Percentiles rank a stretch among this genome's conserved stretches.
phyloP scores from a whole-genome alignment of 2,113 vertebrate species.

The human (Homo sapiens) region DNA sequence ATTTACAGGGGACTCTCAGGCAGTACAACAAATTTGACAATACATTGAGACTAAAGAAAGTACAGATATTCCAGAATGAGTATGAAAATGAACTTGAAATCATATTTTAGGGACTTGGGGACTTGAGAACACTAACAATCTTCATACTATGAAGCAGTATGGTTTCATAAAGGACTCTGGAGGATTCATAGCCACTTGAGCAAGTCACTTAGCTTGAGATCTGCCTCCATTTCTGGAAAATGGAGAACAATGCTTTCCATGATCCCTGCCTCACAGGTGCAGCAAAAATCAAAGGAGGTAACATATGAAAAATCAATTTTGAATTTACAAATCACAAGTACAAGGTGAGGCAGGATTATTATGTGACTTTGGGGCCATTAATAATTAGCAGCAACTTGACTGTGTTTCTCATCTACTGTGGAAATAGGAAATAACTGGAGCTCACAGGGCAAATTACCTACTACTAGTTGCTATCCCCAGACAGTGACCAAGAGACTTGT shows the following conservation, averaged over 20 bases:
- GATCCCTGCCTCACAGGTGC: neutral
- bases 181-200: neutral
- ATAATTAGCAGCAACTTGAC: neutral
- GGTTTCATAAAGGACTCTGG: neutral
- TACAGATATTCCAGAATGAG: neutral
- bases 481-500: neutral
- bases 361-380: neutral
- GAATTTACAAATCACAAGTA: neutral
- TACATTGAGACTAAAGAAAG: neutral
- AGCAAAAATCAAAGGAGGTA: neutral
- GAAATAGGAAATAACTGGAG: neutral
- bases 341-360: neutral
- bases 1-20: neutral
- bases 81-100: neutral
- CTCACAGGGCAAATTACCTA: neutral
- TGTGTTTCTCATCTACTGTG: neutral
- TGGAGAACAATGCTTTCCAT: rapidly evolving
- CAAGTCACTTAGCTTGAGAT: neutral
- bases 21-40: neutral
- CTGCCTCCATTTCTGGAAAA: neutral
- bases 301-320: neutral
- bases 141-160: neutral
- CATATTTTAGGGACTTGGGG: neutral
- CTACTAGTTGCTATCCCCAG: neutral
- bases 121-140: neutral